Conservation (phyloP, 30 jellyfish, hydroid and myxozoan species). For the Aurelia aurita region DNA sequence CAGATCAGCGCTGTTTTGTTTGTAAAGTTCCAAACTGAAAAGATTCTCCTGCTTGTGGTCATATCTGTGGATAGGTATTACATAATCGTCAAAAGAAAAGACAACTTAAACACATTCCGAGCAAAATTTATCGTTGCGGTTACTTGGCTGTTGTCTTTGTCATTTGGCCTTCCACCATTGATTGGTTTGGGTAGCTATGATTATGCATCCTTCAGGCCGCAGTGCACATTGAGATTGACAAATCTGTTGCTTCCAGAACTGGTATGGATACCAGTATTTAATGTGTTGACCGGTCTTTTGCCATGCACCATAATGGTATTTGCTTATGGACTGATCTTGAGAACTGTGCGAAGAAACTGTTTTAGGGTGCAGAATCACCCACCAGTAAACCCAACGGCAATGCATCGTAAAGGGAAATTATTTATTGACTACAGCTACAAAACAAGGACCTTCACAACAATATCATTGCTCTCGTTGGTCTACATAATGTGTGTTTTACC, state of each 20-base stretch:
- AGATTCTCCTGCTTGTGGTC: conserved; percentile 76
- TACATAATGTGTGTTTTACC: conserved; percentile 77
- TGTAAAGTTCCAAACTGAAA: conserved; percentile 72
- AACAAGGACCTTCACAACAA: conserved; percentile 92
- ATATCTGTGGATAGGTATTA: conserved; percentile 89
- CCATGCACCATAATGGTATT: conserved; percentile 69
- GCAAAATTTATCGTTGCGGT: conserved; percentile 64
- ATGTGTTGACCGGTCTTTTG: conserved; percentile 36
- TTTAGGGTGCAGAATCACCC: conserved; percentile 96
- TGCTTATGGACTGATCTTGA: conserved; percentile 72
- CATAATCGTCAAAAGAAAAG: conserved; percentile 89
- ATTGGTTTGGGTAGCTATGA: conserved; percentile 71
- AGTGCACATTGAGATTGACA: conserved; percentile 55
- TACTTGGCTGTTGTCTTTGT: conserved; percentile 78
- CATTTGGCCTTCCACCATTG: conserved; percentile 76
- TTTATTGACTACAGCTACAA: conserved; percentile 92
- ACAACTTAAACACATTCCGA: conserved; percentile 82
- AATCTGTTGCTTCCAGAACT: conserved; percentile 5
- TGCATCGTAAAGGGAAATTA: conserved; percentile 83
- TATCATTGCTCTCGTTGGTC: conserved; percentile 69
- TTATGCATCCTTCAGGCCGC: conserved; percentile 64
- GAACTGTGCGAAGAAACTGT: conserved; percentile 91
- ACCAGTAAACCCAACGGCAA: conserved; percentile 95
- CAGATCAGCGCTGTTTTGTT: conserved; percentile 74
- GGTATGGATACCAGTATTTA: conserved; percentile 38